These are phyloP conservation scores for Rana temporaria DNA, from an alignment of 2,113 vertebrate species.

Conservation along the genomic window DNA sequence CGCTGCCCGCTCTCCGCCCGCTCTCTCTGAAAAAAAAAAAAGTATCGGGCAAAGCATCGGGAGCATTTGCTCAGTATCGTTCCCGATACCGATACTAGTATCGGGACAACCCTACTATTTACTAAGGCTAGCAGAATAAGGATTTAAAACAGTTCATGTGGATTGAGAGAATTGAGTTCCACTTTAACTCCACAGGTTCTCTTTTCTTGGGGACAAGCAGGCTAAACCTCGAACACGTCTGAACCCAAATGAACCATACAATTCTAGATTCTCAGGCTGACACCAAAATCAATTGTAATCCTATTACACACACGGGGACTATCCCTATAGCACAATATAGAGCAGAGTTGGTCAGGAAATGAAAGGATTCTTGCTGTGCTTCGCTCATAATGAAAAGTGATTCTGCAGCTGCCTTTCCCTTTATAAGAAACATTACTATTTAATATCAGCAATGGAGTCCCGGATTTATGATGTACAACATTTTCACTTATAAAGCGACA, in stretches of 20 bases:
- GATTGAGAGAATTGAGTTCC: no score
- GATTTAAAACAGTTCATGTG: no score
- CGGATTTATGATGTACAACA: constrained; percentile 39
- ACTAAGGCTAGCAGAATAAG: no score
- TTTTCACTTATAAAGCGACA: constrained; percentile 9
- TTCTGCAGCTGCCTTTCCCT: constrained; percentile 46
- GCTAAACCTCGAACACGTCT: not conserved
- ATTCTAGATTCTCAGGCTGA: constrained; percentile 24
- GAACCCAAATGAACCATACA: not conserved
- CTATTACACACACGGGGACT: constrained; percentile 21
- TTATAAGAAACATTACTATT: constrained; percentile 26
- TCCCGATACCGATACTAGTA: no score
- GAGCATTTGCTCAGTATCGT: no score
- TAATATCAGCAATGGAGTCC: constrained; percentile 28
- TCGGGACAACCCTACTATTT: no score
- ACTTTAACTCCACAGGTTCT: not conserved
- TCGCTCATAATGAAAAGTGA: constrained; percentile 46
- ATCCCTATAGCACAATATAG: constrained; percentile 9
- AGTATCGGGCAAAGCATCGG: no score
- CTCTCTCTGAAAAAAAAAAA: no score
- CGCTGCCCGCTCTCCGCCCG: no score
- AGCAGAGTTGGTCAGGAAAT: constrained; percentile 46
- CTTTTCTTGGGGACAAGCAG: not conserved
- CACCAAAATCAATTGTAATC: constrained; percentile 32
- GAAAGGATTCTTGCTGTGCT: constrained; percentile 46